Conservation (phyloP, 2,888 invertebrate genomes). For the Listrodromus nycthemerus region DNA sequence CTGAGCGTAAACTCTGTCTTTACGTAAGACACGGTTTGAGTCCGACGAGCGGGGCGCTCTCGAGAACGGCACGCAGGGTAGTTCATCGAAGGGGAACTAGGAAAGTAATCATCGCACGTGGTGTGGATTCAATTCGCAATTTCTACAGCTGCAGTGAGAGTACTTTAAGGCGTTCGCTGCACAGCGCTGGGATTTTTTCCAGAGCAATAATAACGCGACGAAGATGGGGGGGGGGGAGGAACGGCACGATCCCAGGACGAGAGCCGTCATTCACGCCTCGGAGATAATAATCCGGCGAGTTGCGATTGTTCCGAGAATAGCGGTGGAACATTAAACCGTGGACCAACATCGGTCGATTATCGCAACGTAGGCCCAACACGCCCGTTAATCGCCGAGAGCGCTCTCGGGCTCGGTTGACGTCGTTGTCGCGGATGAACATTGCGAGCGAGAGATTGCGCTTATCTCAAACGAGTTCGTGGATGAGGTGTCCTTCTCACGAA, state of each 20-base stretch:
- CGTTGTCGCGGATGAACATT: slow-evolving; percentile 35
- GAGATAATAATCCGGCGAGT: slow-evolving; percentile 52
- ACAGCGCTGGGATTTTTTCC: neutral
- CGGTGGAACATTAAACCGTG: slow-evolving; percentile 64
- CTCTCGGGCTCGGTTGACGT: slow-evolving; percentile 25
- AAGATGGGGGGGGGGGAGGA: slow-evolving; percentile 9
- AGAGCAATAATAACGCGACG: neutral
- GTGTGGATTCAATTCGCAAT: slow-evolving; percentile 18
- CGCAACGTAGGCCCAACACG: slow-evolving; percentile 51
- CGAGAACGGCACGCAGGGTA: slow-evolving; percentile 78
- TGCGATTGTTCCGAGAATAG: slow-evolving; percentile 60
- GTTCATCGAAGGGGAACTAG: slow-evolving; percentile 81
- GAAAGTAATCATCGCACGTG: slow-evolving; percentile 74
- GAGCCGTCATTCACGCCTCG: slow-evolving; percentile 16
- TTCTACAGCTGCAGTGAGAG: neutral
- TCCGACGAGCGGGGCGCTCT: slow-evolving; percentile 53
- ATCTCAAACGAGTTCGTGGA: slow-evolving; percentile 64
- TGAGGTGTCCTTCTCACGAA: slow-evolving; percentile 63
- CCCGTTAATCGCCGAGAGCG: slow-evolving; percentile 59
- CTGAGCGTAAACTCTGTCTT: slow-evolving; percentile 41
- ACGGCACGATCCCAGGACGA: slow-evolving; percentile 18
- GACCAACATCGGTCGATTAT: slow-evolving; percentile 68
- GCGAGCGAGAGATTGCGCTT: slow-evolving; percentile 60
- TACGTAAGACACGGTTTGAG: slow-evolving; percentile 61
- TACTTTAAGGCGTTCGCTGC: neutral